Conservation (phyloP, 2,888 invertebrate species). For the Alitta virens region DNA sequence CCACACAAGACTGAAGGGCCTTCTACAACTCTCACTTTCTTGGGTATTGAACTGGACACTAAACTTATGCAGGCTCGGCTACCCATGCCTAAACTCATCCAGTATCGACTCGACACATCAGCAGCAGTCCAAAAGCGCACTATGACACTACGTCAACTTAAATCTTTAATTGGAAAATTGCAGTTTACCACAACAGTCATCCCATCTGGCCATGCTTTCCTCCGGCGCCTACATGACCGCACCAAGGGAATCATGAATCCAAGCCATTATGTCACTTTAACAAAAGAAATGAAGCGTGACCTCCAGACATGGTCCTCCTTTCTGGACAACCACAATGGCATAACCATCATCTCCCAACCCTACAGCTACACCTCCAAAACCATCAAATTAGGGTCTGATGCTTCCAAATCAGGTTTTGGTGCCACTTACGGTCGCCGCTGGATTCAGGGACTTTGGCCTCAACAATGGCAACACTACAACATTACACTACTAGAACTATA, state of each 20-base stretch:
- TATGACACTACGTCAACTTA: neutral
- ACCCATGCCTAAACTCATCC: neutral
- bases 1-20: neutral
- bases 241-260: too few relatives aligned
- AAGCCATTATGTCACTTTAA: neutral
- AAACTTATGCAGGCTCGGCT: neutral
- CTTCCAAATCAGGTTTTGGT: too few relatives aligned
- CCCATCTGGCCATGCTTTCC: neutral
- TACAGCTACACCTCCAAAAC: neutral
- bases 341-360: neutral
- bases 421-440: too few relatives aligned
- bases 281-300: neutral
- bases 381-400: neutral
- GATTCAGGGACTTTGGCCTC: too few relatives aligned
- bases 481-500: neutral
- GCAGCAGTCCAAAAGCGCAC: neutral
- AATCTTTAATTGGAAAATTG: too few relatives aligned
- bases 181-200: too few relatives aligned
- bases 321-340: neutral
- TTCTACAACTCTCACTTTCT: neutral
- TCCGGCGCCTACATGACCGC: neutral
- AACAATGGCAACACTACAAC: too few relatives aligned
- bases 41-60: neutral
- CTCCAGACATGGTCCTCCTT: neutral
- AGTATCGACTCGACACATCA: neutral